phyloP scores from a whole-genome alignment of 2,888 invertebrate species.

The Phragmatobia fuliginosa region DNA sequence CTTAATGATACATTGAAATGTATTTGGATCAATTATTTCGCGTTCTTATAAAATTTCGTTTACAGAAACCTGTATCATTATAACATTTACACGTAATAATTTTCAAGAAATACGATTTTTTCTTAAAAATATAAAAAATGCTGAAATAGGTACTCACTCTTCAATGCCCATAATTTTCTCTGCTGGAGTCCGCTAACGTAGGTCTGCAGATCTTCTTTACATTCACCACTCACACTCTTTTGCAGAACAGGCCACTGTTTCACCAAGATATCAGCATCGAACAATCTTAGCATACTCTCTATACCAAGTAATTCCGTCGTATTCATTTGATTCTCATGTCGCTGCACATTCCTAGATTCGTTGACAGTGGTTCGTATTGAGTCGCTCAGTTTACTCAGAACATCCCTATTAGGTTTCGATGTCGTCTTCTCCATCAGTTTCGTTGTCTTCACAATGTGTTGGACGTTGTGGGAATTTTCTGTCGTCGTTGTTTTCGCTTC shows the following conservation, averaged over 20 bases:
- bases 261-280: constrained; percentile 85
- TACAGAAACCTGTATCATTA: background rate
- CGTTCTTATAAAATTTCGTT: background rate
- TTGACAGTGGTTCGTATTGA: constrained; percentile 73
- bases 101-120: background rate
- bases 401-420: constrained; percentile 65
- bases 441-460: constrained; percentile 78
- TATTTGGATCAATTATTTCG: background rate
- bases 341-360: constrained; percentile 69
- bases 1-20: background rate
- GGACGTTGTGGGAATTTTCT: constrained; percentile 80
- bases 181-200: constrained; percentile 87
- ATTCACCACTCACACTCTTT: constrained; percentile 79
- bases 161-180: constrained; percentile 89
- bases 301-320: constrained; percentile 68
- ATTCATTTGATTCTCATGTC: constrained; percentile 51
- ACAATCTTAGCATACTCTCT: constrained; percentile 85
- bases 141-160: constrained; percentile 86
- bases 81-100: background rate
- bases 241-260: constrained; percentile 85
- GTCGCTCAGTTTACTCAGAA: constrained; percentile 69
- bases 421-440: constrained; percentile 67
- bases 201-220: constrained; percentile 85
- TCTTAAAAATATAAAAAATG: background rate
- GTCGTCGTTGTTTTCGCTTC: constrained; percentile 68